These are phyloP conservation scores for Papilio polytes DNA, from an alignment of 1,140 invertebrate species.

Conservation along the genomic window DNA sequence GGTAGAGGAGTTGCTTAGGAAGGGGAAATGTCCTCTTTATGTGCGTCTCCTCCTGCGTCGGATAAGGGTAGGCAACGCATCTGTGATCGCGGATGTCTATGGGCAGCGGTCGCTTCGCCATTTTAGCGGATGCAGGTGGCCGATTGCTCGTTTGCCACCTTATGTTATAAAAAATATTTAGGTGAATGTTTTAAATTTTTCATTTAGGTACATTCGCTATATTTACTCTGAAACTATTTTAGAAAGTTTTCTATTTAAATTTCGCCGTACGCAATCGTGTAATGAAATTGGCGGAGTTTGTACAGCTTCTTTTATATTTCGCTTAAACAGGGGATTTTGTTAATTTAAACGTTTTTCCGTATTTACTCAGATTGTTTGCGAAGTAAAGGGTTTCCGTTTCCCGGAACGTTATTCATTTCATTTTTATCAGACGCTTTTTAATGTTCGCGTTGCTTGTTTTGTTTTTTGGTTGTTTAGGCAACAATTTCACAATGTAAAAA, in stretches of 20 bases:
- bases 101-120: too few species aligned
- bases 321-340: conserved; percentile 23
- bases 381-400: conserved; percentile 27
- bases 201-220: background rate
- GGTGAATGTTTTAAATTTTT: background rate
- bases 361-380: conserved; percentile 27
- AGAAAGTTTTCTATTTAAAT: background rate
- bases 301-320: conserved; percentile 20
- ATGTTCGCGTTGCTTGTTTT: conserved; percentile 15
- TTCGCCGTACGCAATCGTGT: background rate
- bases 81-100: too few species aligned
- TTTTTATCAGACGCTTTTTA: conserved; percentile 26
- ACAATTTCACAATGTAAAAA: conserved; percentile 9
- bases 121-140: too few species aligned
- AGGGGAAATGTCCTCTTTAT: too few species aligned
- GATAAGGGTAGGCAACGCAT: too few species aligned
- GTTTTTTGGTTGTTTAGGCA: conserved; percentile 7
- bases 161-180: too few species aligned
- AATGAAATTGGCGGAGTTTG: conserved; percentile 21
- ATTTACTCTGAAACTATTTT: background rate
- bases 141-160: too few species aligned
- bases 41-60: too few species aligned
- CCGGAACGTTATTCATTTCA: conserved; percentile 25
- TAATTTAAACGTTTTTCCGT: conserved; percentile 29
- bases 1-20: too few species aligned